Base-by-base conservation (phyloP, 2,888 invertebrate species). In the Caenorhabditis macrosperma region DNA sequence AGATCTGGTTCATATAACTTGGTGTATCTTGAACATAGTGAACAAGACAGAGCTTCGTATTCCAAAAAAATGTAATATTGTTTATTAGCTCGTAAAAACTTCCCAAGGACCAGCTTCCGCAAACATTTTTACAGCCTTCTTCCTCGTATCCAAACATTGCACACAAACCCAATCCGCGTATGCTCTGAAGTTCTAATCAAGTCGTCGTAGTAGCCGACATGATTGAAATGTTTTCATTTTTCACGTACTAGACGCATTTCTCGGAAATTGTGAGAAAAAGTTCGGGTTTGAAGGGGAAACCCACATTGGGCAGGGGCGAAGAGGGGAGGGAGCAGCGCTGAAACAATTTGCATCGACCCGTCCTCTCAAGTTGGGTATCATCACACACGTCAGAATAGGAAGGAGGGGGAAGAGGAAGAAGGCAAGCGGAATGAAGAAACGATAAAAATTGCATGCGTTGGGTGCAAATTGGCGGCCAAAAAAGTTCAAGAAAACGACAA, bases 381-480 rank as follows among this genome's bases (percentile, higher is more conserved):
- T 64, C 64, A 38, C 63, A 57, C 63, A 60, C 46, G 46, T 59
- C 59, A 59, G 35, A 41, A 30, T n/a, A 22, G 28, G 33, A 26
- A 69, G 41, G 7, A 46, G 15, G 26, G 24, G 15, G 10, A 17
- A 44, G 44, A 52, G 38, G 12, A 54, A 33, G 24, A 35, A 55
- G 48, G 20, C n/a, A 17, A 50, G 26, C 0, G 54, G 38, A 57
- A 57, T 57, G 57, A 57, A 50, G 64, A 64, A 72, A 64, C 72
- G 63, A 72, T 64, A 64, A 72, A 64, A 74, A 38, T 57, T 52
- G 57, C 64, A 74, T 72, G 72, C 57, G 46, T 35, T 63, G 72
- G 48, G 63, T 72, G 72, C 63, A 72, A 72, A 72, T 64, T 74
- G 72, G 64, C 57, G 59, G 59, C 33, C 64, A 20, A 59, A 74